These are phyloP conservation scores for Cylindroiulus punctatus DNA, from an alignment of 2,888 invertebrate species.

Conservation along the genomic window DNA sequence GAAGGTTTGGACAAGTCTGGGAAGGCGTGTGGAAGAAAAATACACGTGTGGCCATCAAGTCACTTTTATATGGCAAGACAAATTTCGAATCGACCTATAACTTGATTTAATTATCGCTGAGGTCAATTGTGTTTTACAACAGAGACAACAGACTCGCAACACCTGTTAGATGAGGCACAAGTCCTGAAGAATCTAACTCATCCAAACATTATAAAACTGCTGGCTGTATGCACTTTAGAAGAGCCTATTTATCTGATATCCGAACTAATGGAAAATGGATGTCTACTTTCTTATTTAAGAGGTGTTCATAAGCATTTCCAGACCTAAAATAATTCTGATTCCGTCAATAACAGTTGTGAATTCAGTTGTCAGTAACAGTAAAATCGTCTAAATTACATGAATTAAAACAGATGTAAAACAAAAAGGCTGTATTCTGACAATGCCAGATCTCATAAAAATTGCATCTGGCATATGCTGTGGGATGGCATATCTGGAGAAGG, in stretches of 20 bases:
- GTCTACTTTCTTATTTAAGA: constrained; percentile 31
- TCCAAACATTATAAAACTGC: not conserved
- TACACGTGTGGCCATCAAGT: constrained; percentile 96
- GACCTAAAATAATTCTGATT: too few relatives aligned
- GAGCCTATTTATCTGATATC: constrained; percentile 15
- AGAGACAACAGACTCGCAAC: not conserved
- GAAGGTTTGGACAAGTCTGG: constrained; percentile 99
- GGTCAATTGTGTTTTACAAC: not conserved
- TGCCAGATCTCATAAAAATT: constrained; percentile 93
- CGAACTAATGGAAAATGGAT: not conserved
- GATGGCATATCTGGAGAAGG: constrained; percentile 93
- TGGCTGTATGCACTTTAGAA: not conserved
- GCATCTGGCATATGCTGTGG: constrained; percentile 84
- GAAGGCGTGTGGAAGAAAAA: constrained; percentile 99
- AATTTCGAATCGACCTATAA: too few relatives aligned
- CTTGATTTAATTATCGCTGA: not conserved
- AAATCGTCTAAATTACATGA: too few relatives aligned
- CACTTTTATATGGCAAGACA: constrained; percentile 58
- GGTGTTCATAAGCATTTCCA: not conserved
- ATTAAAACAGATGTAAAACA: constrained; percentile 76
- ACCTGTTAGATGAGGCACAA: not conserved
- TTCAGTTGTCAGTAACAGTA: too few relatives aligned
- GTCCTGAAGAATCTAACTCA: not conserved
- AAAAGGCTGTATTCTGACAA: constrained; percentile 73
- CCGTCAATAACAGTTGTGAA: too few relatives aligned